Conservation (phyloP, 2,113 vertebrate genomes). For the Thunnus maccoyii region DNA sequence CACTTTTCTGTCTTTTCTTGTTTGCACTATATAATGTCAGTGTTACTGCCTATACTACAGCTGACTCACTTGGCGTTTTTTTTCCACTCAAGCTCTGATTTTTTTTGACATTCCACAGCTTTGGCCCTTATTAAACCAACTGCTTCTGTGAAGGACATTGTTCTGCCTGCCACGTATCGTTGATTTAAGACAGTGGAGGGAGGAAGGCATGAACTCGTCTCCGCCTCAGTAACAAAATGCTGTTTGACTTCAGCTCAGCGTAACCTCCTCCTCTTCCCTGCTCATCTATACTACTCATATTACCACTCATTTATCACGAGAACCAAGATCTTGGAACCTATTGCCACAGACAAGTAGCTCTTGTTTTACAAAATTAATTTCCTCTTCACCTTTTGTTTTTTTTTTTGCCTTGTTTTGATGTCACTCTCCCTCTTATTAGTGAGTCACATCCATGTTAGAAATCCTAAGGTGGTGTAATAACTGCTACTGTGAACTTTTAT, state of each 20-base stretch:
- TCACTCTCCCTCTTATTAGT: slow-evolving; percentile 55
- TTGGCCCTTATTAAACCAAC: slow-evolving; percentile 47
- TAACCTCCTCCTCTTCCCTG: slow-evolving; percentile 29
- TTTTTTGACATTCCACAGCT: slow-evolving; percentile 69
- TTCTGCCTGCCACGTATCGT: slow-evolving; percentile 41
- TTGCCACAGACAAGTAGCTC: slow-evolving; percentile 47
- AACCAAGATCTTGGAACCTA: slow-evolving; percentile 25
- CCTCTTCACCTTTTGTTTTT: slow-evolving; percentile 38
- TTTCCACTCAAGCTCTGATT: slow-evolving; percentile 77
- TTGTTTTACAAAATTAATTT: slow-evolving; percentile 38
- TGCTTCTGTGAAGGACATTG: slow-evolving; percentile 59
- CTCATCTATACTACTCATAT: slow-evolving; percentile 35
- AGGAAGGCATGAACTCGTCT: slow-evolving; percentile 17
- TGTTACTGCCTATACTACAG: slow-evolving; percentile 96
- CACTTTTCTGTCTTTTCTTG: slow-evolving; percentile 90
- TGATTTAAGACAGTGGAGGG: slow-evolving; percentile 26
- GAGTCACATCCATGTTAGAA: slow-evolving; percentile 72
- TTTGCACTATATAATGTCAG: slow-evolving; percentile 98
- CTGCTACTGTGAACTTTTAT: slow-evolving; percentile 85
- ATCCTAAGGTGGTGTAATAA: slow-evolving; percentile 81
- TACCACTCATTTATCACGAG: slow-evolving; percentile 44
- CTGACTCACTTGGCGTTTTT: slow-evolving; percentile 80
- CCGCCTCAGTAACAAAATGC: slow-evolving; percentile 38
- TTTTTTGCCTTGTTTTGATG: slow-evolving; percentile 37
- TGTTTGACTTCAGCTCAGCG: slow-evolving; percentile 27